phyloP scores from a whole-genome alignment of 2,797 vertebrate genomes.

The Epinephelus coioides region DNA sequence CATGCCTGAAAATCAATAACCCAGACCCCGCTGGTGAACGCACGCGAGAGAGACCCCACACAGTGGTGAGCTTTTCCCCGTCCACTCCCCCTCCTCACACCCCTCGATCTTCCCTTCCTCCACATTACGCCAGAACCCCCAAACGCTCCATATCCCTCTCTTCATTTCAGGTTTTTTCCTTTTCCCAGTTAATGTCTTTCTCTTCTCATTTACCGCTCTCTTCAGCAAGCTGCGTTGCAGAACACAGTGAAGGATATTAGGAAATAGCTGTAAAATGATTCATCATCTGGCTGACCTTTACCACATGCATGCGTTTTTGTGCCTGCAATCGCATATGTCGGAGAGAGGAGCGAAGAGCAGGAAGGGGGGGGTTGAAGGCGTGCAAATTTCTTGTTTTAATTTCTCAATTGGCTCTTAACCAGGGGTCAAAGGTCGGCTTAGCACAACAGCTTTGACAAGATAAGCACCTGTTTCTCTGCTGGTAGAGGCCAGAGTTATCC shows the following conservation, averaged over 20 bases:
- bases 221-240: constrained; percentile 39
- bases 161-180: constrained; percentile 5
- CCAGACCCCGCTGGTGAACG: constrained; percentile 71
- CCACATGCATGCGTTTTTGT: constrained; percentile 80
- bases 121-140: constrained; percentile 51
- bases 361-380: constrained; percentile 8
- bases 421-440: constrained; percentile 90
- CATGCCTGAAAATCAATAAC: constrained; percentile 84
- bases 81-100: constrained; percentile 45
- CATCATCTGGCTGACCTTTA: constrained; percentile 88
- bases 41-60: constrained; percentile 83
- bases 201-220: constrained; percentile 52
- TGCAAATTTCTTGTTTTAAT: constrained; percentile 78
- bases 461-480: constrained; percentile 91
- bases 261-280: constrained; percentile 85
- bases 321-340: constrained; percentile 40
- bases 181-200: constrained; percentile 29
- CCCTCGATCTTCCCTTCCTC: constrained; percentile 35
- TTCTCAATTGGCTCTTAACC: constrained; percentile 90
- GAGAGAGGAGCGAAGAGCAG: constrained; percentile 27
- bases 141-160: constrained; percentile 14
- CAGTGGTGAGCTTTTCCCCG: constrained; percentile 45
- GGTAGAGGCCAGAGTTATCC: constrained; percentile 74
- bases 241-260: constrained; percentile 50
- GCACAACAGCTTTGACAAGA: constrained; percentile 91